Evolutionary conservation across 2,888 invertebrate species (phyloP), one percentile per base, ranked within the genome.

Genomic region (Serripes groenlandicus): DNA sequence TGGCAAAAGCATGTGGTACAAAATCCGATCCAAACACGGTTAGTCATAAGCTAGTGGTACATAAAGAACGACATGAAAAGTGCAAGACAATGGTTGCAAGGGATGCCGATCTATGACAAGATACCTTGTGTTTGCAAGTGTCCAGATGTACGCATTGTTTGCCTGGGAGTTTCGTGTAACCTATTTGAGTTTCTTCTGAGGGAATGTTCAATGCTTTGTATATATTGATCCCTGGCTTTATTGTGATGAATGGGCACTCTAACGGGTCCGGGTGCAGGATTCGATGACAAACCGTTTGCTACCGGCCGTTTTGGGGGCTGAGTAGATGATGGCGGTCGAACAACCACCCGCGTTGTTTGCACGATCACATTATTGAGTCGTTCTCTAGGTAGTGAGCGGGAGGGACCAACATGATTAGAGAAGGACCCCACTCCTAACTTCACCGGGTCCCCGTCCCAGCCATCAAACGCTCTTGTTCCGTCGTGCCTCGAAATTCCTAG

Each of bases 401-500:
- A 34, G 5, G 35, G 35, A 34, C 35, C 64, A 1, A 64, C 64
- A 23, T 64, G 64, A 9, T 15, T 15, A 32, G 64, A 64, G 26
- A 64, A 32, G 7, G 64, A 64, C n/a, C 35, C 64, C n/a, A 64
- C 35, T 1, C 52, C 52, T n/a, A 70, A 21, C n/a, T 28, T 70
- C 9, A 54, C 70, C 1, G 70, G 70, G 32, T 70, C 54, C 3
- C 70, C 70, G 26, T 70, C 70, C 70, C 70, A 70, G 15, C 70
- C 70, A 54, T 70, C 70, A 28, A 49, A 52, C 7, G 70, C 70
- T 54, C 70, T 11, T 54, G 70, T 70, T 1, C 70, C 70, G 21
- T 70, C 70, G 15, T 28, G 54, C 26, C 70, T 52, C n/a, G 30
- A 11, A 3, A 70, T 70, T n/a, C 70, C 70, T 70, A 23, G 28